Conservation (phyloP, 2,113 vertebrate genomes). For the Python bivittatus region DNA sequence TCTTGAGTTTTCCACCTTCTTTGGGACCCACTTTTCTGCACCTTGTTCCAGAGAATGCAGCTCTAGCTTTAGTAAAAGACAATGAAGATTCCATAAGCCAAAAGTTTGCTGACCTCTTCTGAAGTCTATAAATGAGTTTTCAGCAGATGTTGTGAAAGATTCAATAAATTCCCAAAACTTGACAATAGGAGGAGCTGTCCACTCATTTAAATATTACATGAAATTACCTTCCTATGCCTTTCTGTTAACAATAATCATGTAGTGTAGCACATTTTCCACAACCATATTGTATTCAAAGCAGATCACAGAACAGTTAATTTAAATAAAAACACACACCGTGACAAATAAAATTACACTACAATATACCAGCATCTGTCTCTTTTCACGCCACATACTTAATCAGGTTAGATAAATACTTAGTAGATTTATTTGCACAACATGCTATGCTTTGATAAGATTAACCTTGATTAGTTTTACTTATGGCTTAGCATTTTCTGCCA, state of each 20-base stretch:
- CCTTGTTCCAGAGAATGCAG: not conserved
- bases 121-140: not conserved
- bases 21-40: not conserved
- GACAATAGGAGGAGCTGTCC: slow-evolving; percentile 79
- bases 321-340: not conserved
- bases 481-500: not conserved
- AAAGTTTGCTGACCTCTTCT: not conserved
- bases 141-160: slow-evolving; percentile 41
- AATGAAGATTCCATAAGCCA: not conserved
- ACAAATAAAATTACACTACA: not conserved
- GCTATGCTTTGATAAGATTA: not conserved
- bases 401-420: not conserved
- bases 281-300: not conserved
- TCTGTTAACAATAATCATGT: not conserved
- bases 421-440: not conserved
- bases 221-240: slow-evolving; percentile 28
- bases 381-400: not conserved
- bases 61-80: not conserved
- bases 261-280: not conserved
- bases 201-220: slow-evolving; percentile 52
- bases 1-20: not conserved
- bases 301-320: not conserved
- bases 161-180: slow-evolving; percentile 54
- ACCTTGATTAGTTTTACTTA: not conserved
- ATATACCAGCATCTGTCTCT: not conserved